Conservation (phyloP, 92 coral and sea anemone genomes). For the Galaxea fascicularis region DNA sequence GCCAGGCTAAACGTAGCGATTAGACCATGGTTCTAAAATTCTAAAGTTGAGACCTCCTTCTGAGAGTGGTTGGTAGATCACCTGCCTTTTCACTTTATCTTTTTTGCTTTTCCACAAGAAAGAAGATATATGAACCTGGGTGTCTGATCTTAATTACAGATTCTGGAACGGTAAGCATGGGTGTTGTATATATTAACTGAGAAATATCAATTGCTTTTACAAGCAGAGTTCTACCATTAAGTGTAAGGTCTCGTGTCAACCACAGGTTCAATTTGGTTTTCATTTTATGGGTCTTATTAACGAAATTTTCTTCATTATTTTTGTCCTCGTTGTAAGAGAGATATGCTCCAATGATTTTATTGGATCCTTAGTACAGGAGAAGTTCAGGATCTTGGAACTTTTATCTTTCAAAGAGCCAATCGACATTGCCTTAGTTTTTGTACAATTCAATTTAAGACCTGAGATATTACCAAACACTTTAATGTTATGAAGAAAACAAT, state of each 20-base stretch:
- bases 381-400: too few species aligned
- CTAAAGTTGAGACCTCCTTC: background rate
- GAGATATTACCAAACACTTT: too few species aligned
- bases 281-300: background rate
- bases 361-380: too few species aligned
- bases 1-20: background rate
- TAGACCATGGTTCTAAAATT: background rate
- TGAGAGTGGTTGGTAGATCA: background rate
- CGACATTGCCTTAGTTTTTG: too few species aligned
- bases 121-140: background rate
- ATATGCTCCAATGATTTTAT: background rate
- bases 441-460: too few species aligned
- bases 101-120: slow-evolving; percentile 30
- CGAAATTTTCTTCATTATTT: background rate
- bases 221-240: slow-evolving; percentile 11
- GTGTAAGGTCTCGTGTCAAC: slow-evolving; percentile 33
- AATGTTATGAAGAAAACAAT: too few species aligned
- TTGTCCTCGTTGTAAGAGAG: background rate
- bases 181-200: slow-evolving; percentile 4
- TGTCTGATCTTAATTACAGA: background rate
- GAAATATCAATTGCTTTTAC: slow-evolving; percentile 19
- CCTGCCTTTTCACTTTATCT: slow-evolving; percentile 1
- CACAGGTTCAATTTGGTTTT: slow-evolving; percentile 8
- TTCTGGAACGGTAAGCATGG: slow-evolving; percentile 9
- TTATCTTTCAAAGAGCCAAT: too few species aligned